These are phyloP conservation scores for Plestiodon gilberti DNA, from an alignment of 2,113 vertebrate species.

Conservation along the genomic window DNA sequence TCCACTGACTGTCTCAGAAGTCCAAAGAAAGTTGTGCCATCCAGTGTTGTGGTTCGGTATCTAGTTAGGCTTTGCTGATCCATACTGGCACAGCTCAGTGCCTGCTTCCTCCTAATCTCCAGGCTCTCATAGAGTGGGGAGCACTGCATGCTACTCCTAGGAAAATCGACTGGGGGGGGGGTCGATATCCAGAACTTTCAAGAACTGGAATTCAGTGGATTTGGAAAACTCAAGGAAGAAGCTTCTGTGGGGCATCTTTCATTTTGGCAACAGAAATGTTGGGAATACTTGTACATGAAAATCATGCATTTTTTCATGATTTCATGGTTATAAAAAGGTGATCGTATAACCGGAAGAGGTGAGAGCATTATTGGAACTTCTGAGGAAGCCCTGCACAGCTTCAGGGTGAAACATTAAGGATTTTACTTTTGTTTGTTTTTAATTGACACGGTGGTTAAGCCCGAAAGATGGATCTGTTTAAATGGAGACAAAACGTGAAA, in stretches of 20 bases:
- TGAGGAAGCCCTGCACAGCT: too few relatives aligned
- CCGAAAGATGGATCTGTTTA: too few relatives aligned
- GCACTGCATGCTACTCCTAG: fast-evolving
- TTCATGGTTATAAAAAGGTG: too few relatives aligned
- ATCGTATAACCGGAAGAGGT: too few relatives aligned
- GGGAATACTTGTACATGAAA: not conserved
- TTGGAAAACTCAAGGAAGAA: not conserved
- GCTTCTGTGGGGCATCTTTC: not conserved
- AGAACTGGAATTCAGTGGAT: not conserved
- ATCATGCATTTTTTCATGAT: too few relatives aligned
- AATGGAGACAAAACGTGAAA: too few relatives aligned
- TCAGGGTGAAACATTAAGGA: too few relatives aligned
- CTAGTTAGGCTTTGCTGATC: not conserved
- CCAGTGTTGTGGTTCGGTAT: not conserved
- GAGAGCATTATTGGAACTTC: too few relatives aligned
- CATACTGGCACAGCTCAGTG: not conserved
- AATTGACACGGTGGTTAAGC: too few relatives aligned
- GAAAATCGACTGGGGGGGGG: not conserved
- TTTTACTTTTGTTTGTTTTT: too few relatives aligned
- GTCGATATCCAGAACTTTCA: not conserved
- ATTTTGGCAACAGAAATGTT: not conserved
- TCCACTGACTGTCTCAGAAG: not conserved
- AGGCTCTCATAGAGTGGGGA: not conserved
- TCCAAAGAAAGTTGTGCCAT: not conserved
- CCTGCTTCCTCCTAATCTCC: not conserved